These are phyloP conservation scores for Morbakka virulenta DNA, from an alignment of 30 jellyfish, hydroid and myxozoan genomes.

Conservation along the genomic window DNA sequence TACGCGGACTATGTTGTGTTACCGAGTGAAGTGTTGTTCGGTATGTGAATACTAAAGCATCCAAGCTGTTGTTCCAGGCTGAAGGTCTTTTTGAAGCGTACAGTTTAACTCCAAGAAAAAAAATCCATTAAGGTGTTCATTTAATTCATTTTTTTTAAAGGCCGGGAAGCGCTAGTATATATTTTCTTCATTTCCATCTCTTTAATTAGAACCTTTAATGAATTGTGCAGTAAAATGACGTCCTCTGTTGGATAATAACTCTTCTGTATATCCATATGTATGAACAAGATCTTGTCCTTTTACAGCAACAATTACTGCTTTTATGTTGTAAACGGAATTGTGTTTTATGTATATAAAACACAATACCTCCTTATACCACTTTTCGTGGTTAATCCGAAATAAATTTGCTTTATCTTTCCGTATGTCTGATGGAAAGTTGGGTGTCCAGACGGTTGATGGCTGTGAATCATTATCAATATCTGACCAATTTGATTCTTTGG, in stretches of 20 bases:
- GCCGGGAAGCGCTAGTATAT: constrained; percentile 50
- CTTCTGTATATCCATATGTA: constrained; percentile 39
- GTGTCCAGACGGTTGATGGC: constrained; percentile 9
- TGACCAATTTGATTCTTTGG: constrained; percentile 4
- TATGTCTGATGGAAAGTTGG: constrained; percentile 24
- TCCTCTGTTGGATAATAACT: constrained; percentile 44
- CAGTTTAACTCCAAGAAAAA: constrained; percentile 14
- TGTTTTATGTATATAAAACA: too few species aligned
- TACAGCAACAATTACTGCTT: too few species aligned
- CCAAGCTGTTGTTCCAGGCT: constrained; percentile 31
- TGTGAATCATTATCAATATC: neutral
- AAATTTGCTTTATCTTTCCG: constrained; percentile 2
- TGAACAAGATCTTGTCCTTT: too few species aligned
- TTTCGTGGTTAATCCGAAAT: constrained; percentile 29
- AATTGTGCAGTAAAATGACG: constrained; percentile 10
- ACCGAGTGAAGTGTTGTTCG: constrained; percentile 57
- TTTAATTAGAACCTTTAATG: constrained; percentile 9
- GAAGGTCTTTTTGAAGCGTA: constrained; percentile 29
- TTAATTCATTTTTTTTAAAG: constrained; percentile 23
- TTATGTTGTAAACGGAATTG: too few species aligned
- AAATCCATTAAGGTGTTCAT: constrained; percentile 34
- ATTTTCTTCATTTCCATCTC: constrained; percentile 36
- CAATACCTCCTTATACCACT: too few species aligned
- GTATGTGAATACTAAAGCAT: constrained; percentile 28
- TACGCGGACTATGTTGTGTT: constrained; percentile 41